Percentiles rank a stretch among this genome's conserved stretches.
These are phyloP conservation scores for Agelastica alni DNA, from an alignment of 2,888 invertebrate species.

Conservation along the genomic window DNA sequence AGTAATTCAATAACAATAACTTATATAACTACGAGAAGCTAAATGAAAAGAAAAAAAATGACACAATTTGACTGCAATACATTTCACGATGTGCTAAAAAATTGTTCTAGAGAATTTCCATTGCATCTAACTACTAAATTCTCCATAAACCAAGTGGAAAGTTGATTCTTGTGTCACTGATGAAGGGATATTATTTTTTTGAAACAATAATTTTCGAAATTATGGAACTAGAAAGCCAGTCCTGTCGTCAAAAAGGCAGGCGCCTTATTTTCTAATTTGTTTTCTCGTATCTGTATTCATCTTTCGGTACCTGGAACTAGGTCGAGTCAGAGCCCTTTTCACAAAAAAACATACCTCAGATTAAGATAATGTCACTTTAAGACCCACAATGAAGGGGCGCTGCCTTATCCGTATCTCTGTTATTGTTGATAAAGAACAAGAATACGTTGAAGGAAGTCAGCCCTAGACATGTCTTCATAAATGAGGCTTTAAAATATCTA, in stretches of 20 bases:
- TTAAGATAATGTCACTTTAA: conserved; percentile 18
- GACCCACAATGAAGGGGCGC: neutral
- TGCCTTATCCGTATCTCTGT: conserved; percentile 1
- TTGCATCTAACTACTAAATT: too few relatives aligned
- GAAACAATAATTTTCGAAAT: too few relatives aligned
- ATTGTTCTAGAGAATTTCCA: too few relatives aligned
- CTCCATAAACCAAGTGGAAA: too few relatives aligned
- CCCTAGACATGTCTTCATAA: neutral
- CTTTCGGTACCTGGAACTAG: conserved; percentile 13
- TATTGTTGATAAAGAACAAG: conserved; percentile 3
- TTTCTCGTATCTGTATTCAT: neutral
- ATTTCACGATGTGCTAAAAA: too few relatives aligned
- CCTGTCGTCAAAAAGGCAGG: neutral
- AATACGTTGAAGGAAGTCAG: neutral
- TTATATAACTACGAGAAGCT: too few relatives aligned
- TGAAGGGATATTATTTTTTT: too few relatives aligned
- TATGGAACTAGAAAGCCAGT: too few relatives aligned
- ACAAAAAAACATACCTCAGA: conserved; percentile 18
- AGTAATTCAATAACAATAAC: too few relatives aligned
- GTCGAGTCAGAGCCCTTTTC: conserved; percentile 12
- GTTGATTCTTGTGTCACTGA: too few relatives aligned
- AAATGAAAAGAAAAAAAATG: too few relatives aligned
- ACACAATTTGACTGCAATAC: too few relatives aligned
- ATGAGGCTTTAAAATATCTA: neutral
- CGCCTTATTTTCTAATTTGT: conserved; percentile 10